Conservation (phyloP, 2,113 vertebrate species). For the Crypturellus undulatus region DNA sequence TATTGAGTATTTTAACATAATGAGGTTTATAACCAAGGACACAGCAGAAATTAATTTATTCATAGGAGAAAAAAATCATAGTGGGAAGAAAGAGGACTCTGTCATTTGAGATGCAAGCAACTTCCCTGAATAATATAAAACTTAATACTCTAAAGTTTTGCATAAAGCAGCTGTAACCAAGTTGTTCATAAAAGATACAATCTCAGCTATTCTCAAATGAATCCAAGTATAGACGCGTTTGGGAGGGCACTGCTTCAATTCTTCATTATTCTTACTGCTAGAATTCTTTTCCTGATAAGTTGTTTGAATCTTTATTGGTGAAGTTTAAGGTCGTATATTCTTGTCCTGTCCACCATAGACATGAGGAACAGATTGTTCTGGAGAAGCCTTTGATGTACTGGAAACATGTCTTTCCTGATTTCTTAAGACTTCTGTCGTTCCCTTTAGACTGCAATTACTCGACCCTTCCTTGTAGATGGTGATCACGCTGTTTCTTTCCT, state of each 20-base stretch:
- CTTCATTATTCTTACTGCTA: neutral
- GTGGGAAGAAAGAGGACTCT: neutral
- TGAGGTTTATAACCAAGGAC: neutral
- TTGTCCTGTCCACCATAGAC: neutral
- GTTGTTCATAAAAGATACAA: neutral
- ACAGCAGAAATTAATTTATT: neutral
- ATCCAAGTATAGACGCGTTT: neutral
- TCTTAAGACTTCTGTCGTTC: neutral
- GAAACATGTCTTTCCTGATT: neutral
- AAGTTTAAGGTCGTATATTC: neutral
- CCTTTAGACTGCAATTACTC: neutral
- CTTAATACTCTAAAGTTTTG: neutral
- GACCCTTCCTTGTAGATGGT: neutral
- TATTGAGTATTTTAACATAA: neutral
- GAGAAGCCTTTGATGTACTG: neutral
- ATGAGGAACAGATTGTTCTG: neutral
- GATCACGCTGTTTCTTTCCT: neutral
- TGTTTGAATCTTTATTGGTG: neutral
- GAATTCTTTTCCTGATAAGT: neutral
- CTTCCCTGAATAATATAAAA: neutral
- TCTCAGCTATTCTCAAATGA: neutral
- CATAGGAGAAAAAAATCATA: neutral
- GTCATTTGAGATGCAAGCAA: neutral
- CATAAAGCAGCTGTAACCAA: neutral
- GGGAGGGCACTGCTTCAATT: neutral